A percentile compares a stretch with the other conserved stretches of the same genome.
Conservation (phyloP, 2,888 invertebrate species). For the Rhaphigaster nebulosa region DNA sequence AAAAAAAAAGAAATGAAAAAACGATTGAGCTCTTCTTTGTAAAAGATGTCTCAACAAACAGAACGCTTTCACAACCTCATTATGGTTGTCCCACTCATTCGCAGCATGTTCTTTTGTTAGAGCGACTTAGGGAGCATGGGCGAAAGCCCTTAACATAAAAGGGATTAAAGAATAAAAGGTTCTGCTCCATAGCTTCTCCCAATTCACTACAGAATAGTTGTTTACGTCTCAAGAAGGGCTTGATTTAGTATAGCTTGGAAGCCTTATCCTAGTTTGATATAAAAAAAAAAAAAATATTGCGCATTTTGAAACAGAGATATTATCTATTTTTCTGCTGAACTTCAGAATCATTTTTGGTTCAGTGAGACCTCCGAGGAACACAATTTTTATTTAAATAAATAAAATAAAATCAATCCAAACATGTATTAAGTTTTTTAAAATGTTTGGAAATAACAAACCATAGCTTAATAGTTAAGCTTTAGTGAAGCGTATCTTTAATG, state of each 20-base stretch:
- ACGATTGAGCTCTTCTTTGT: neutral
- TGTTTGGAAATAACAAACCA: too few relatives aligned
- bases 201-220: neutral
- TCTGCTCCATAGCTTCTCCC: neutral
- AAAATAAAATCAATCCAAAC: too few relatives aligned
- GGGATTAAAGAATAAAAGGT: conserved; percentile 13
- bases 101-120: neutral
- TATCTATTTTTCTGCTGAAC: too few relatives aligned
- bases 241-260: neutral
- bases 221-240: neutral
- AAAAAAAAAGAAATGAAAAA: neutral
- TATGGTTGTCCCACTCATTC: neutral
- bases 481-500: too few relatives aligned
- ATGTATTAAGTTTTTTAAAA: too few relatives aligned
- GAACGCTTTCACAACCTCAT: conserved; percentile 28
- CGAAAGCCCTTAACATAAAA: conserved; percentile 4
- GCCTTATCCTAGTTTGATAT: neutral
- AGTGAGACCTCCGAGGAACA: too few relatives aligned
- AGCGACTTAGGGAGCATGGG: neutral
- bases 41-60: conserved; percentile 19
- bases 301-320: neutral
- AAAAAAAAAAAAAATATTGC: neutral
- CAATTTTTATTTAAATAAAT: too few relatives aligned
- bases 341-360: too few relatives aligned
- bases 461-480: too few relatives aligned